Evolutionary conservation across 2,113 vertebrate species (phyloP), one percentile per base, ranked within the genome.

Genomic region (Nannobrachium achirus): DNA sequence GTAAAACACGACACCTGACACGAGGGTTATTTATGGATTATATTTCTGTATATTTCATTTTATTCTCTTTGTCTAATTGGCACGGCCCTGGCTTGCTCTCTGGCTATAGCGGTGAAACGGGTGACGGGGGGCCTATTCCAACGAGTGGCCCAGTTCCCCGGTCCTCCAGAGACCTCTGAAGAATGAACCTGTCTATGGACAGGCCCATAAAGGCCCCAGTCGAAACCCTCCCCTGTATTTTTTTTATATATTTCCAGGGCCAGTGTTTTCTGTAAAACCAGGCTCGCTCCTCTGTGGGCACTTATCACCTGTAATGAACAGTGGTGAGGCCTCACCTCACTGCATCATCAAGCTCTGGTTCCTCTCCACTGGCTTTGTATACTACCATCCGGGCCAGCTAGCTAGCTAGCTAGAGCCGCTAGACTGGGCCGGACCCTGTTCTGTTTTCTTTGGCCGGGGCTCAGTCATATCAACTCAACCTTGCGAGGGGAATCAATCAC

Each of bases 251-350:
- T 66, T 72, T 84, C 63, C 73, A 69, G 64, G 39, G 39, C 48
- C 66, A 15, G 50, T 57, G 52, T 66, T 57, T 48, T 65, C 56
- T 55, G 60, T 66, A 45, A 75, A 70, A 64, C 18, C 66, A 71
- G 81, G 51, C 56, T 53, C 49, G 55, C 73, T 86, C 85, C 83
- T 88, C 56, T 40, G 88, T 86, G 88, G 78, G 74, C 82, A 78
- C 82, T 91, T 88, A 86, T 80, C 85, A 86, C 86, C 86, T 87
- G 87, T 87, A 87, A 88, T 89, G 83, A 91, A 84, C 69, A 83
- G 69, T 62, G 50, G 65, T 49, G 44, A 70, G 64, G 56, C 75
- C 68, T 66, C 45, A 68, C 70, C 68, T 66, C 55, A 63, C 59
- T n/a, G 64, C 38, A 40, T 45, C 52, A 63, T 69, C 69, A 44